Base-by-base conservation (phyloP, 1,140 invertebrate species). In the Dendroctonus ponderosae region DNA sequence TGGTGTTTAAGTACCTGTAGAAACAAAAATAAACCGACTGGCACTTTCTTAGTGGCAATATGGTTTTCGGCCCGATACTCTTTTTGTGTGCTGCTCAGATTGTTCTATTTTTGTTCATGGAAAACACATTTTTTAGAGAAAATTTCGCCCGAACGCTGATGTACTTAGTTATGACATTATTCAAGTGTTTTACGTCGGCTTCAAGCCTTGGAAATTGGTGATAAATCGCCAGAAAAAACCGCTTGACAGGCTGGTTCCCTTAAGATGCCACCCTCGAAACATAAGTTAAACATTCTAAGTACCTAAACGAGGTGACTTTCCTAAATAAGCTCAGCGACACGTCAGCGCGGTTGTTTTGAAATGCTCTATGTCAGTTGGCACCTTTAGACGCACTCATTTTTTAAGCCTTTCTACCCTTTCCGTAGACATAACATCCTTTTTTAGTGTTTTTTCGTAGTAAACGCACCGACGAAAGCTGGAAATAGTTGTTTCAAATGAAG, bases 1-100 rank as follows among this genome's bases (percentile, higher is more conserved):
- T 67, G 65, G 41, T 60, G 57, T 67, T 67, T 67, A 61, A 67
- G 65, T 67, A 67, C 65, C 65, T 61, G 65, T 44, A 48, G 65
- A 60, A 67, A 67, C 58, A 56, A 67, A 67, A 67, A 67, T 67
- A 67, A 67, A 67, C 65, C 40, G 44, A 59, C 64, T 39, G 39
- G n/a, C 61, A 63, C 26, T 63, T 53, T 63, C 61, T 63, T 63
- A 63, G 15, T 15, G 64, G 56, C 56, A 66, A 66, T 66, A 59
- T 66, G 64, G 56, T 59, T 59, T 66, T n/a, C n/a, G 41, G 15
- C 44, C 57, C 43, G 44, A 50, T 37, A 15, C n/a, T 37, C 48
- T 50, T 61, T 61, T 41, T 49, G 57, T 59, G 42, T 44, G 26
- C 26, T 26, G 26, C 26, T 5, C 7, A n/a, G 7, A 14, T 44